Evolutionary conservation across 2,797 vertebrate species (phyloP).

Genomic region (Tapirus indicus): DNA sequence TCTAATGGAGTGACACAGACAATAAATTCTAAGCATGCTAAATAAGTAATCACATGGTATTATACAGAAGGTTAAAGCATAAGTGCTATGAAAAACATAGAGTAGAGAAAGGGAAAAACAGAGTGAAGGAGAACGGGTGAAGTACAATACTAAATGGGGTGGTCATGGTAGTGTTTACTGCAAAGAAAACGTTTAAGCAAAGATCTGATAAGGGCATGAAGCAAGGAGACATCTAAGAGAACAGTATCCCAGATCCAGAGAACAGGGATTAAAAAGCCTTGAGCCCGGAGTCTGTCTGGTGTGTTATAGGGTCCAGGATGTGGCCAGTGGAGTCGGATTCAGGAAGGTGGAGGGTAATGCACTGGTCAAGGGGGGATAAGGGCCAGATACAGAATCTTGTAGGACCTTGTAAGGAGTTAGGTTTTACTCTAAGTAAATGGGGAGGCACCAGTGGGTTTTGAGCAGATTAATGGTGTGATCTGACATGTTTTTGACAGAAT

Average conservation of each 20-base stretch:
- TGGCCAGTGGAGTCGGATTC: background rate
- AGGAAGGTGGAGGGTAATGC: background rate
- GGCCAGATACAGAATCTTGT: background rate
- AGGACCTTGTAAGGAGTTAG: background rate
- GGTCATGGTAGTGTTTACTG: background rate
- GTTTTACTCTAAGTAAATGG: background rate
- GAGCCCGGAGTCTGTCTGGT: fast-evolving
- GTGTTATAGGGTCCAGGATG: background rate
- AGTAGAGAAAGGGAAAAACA: background rate
- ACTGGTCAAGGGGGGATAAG: too few species aligned
- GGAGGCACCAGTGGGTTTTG: background rate
- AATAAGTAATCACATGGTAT: background rate
- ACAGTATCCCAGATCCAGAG: background rate
- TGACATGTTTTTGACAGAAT: background rate
- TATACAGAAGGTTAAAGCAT: background rate
- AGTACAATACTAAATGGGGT: background rate
- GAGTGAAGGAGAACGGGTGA: background rate
- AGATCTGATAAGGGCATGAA: background rate
- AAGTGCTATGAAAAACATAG: background rate
- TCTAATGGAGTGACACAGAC: background rate
- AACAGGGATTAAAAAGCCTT: background rate
- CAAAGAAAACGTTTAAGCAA: background rate
- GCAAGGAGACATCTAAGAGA: background rate
- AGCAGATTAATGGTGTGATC: background rate
- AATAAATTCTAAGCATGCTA: background rate